These are phyloP conservation scores for Sialis fuliginosa DNA, from an alignment of 2,888 invertebrate species.

Conservation along the genomic window DNA sequence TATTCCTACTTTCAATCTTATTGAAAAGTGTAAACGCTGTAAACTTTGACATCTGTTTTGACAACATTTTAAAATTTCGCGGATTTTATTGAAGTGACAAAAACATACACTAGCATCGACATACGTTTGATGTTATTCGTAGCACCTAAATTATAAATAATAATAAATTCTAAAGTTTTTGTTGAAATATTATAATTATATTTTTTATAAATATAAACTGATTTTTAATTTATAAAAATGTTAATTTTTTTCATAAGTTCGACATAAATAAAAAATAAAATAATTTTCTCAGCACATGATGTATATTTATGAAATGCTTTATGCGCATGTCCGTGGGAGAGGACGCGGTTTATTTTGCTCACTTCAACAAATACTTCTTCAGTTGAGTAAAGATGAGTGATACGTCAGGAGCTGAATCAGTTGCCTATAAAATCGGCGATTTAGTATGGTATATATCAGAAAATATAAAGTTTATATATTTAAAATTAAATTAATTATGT, in stretches of 20 bases:
- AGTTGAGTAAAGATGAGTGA: constrained; percentile 11
- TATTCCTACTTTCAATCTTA: too few relatives aligned
- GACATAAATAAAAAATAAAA: too few relatives aligned
- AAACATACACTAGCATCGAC: too few relatives aligned
- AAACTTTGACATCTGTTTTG: too few relatives aligned
- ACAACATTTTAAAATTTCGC: too few relatives aligned
- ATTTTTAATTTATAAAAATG: background rate
- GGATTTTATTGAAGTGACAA: too few relatives aligned
- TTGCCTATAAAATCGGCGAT: constrained; percentile 44
- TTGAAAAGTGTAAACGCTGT: too few relatives aligned
- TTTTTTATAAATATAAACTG: background rate
- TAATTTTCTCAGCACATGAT: too few relatives aligned
- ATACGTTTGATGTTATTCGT: too few relatives aligned
- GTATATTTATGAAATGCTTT: too few relatives aligned
- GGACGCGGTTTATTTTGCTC: background rate
- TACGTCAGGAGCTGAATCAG: constrained; percentile 26
- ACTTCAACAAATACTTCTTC: constrained; percentile 6
- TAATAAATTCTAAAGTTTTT: background rate
- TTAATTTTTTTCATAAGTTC: background rate
- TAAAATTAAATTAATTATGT: too few relatives aligned
- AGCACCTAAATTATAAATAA: too few relatives aligned
- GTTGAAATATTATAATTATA: background rate
- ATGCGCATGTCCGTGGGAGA: constrained; percentile 8
- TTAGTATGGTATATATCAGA: constrained; percentile 43
- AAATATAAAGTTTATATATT: constrained; percentile 2